Conservation (phyloP, 2,888 invertebrate genomes). For the Empis livida region DNA sequence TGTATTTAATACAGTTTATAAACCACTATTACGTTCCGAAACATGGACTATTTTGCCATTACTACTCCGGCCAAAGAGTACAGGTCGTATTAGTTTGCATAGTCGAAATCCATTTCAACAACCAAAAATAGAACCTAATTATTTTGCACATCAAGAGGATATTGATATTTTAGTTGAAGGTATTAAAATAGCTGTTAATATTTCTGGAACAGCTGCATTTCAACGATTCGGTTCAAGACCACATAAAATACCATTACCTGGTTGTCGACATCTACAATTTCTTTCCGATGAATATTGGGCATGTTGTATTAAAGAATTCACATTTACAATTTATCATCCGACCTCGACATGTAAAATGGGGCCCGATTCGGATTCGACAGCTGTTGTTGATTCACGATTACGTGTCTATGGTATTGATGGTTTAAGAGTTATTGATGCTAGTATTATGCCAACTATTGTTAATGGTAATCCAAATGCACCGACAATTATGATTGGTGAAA, state of each 20-base stretch:
- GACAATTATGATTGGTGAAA: slow-evolving; percentile 82
- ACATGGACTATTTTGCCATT: slow-evolving; percentile 76
- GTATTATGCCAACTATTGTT: slow-evolving; percentile 78
- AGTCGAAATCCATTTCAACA: slow-evolving; percentile 68
- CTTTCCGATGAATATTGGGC: slow-evolving; percentile 80
- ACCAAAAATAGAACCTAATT: slow-evolving; percentile 84
- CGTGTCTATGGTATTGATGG: slow-evolving; percentile 66
- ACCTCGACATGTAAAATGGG: slow-evolving; percentile 82
- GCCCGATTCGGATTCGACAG: slow-evolving; percentile 55
- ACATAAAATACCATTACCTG: slow-evolving; percentile 68
- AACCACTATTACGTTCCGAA: slow-evolving; percentile 63
- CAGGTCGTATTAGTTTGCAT: slow-evolving; percentile 72
- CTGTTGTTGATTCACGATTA: slow-evolving; percentile 67
- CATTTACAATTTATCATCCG: slow-evolving; percentile 76
- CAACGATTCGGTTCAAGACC: slow-evolving; percentile 68
- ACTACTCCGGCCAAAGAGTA: slow-evolving; percentile 71
- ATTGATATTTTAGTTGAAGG: slow-evolving; percentile 67
- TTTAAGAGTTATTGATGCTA: slow-evolving; percentile 68
- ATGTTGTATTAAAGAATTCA: slow-evolving; percentile 67
- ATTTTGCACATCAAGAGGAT: slow-evolving; percentile 76
- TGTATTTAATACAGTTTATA: slow-evolving; percentile 74
- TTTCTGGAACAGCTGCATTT: slow-evolving; percentile 68
- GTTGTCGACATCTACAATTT: slow-evolving; percentile 57
- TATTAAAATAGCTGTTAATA: slow-evolving; percentile 66
- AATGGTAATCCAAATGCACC: slow-evolving; percentile 87